Percentiles rank a stretch among this genome's conserved stretches.
These are phyloP conservation scores for Takifugu bimaculatus DNA, from an alignment of 2,113 vertebrate genomes.

Conservation along the genomic window DNA sequence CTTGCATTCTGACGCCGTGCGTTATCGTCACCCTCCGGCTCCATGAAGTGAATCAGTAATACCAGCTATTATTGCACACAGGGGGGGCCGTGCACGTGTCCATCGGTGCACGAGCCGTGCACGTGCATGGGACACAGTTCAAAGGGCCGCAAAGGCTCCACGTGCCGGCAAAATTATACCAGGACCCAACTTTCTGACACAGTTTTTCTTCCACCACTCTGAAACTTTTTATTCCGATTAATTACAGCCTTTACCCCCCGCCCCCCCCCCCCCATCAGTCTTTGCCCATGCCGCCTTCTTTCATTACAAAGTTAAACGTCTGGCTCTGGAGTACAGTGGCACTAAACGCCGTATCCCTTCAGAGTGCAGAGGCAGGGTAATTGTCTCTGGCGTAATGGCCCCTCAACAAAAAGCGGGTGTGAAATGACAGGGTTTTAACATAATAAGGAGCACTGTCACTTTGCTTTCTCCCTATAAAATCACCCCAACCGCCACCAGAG, in stretches of 20 bases:
- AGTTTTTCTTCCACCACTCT: neutral
- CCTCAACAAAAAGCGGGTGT: constrained; percentile 64
- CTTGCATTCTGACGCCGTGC: too few relatives aligned
- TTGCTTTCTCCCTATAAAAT: constrained; percentile 36
- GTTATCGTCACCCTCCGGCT: too few relatives aligned
- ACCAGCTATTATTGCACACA: too few relatives aligned
- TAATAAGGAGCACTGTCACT: constrained; percentile 53
- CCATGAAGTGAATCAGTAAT: too few relatives aligned
- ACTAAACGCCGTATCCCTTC: constrained; percentile 66
- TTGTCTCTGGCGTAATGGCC: constrained; percentile 61
- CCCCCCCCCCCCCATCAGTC: constrained; percentile 34
- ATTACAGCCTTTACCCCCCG: constrained; percentile 58
- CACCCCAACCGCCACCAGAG: constrained; percentile 19
- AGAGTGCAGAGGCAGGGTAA: constrained; percentile 49
- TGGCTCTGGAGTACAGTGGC: constrained; percentile 43
- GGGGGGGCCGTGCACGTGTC: too few relatives aligned
- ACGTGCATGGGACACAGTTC: too few relatives aligned
- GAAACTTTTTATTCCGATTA: constrained; percentile 46
- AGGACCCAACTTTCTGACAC: too few relatives aligned
- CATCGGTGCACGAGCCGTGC: too few relatives aligned
- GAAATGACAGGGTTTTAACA: constrained; percentile 63
- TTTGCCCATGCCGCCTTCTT: constrained; percentile 53
- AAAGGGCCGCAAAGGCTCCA: too few relatives aligned
- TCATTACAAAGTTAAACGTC: constrained; percentile 49
- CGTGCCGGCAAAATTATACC: too few relatives aligned